Evolutionary conservation across 2,888 invertebrate genomes (phyloP), one percentile per base, ranked within the genome.

Genomic region (Orthosia gothica): DNA sequence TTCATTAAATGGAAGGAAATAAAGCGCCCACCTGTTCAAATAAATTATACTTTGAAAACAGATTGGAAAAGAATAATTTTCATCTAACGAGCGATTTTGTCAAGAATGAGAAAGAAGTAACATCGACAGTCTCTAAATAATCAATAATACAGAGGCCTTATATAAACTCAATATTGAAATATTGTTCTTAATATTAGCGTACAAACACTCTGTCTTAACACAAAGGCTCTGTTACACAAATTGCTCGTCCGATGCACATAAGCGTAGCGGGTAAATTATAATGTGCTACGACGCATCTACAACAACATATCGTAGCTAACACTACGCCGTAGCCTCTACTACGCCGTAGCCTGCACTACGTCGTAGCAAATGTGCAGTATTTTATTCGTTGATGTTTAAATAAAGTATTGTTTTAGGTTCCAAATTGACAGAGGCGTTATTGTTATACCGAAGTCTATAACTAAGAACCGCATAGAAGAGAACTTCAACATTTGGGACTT

Each of bases 371-470:
- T n/a, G 18, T 49, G 18, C 12, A 61, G 26, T 15, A 5, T 55
- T 5, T 50, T 15, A 2, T 55, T 70, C 49, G 9, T 40, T 40
- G 40, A 40, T 40, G 40, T 40, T 40, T 40, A 40, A 40, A 40
- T 20, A 61, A 5, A 32, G 16, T 74, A 1, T 76, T 72, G 57
- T 83, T 83, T 52, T 57, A 91, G 91, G 79, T 91, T 82, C 84
- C 93, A 95, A 87, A 92, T 96, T 68, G 97, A 97, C 82, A 93
- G 95, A 77, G 97, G 94, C 5, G 90, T 96, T 45, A 94, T 94
- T 47, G 95, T 95, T n/a, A 97, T 97, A 80, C 97, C 97, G 4
- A 97, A 97, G 89, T 97, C 97, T 12, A 94, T 94, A 5, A 97
- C 94, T 7, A 94, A 95, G 81, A 88, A 90, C 13, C 93, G 97